Base-by-base conservation (phyloP, 2,888 invertebrate genomes). In the Tribolium freemani region DNA sequence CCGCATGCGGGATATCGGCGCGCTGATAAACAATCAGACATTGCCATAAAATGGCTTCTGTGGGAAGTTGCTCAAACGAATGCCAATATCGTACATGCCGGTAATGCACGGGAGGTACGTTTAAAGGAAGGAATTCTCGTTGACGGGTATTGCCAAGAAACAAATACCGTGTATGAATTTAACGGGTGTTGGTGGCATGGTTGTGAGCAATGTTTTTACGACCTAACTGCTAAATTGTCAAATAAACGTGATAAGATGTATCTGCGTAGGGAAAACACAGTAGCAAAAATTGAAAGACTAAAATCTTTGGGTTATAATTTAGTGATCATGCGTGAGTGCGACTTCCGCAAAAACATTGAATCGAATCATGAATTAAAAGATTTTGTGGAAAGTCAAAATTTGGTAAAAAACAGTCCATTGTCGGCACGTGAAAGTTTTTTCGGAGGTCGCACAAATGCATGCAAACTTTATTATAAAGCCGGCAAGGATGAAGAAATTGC, bases 271-370 rank as follows among this genome's bases (percentile, higher is more conserved):
- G 53, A 67, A 26, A 16, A 16, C 10, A n/a, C 48, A 26, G 50
- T 64, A 50, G 8, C 16, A 6, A 20, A 30, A 20, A 9, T 50
- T 9, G 50, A 74, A 46, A 9, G 38, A 6, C 74, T 73, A 6
- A 5, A 45, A 60, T 38, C 5, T 1, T 8, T 13, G 20, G 72
- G 72, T 8, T 73, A 68, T n/a, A n/a, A n/a, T n/a, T n/a, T n/a
- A n/a, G 50, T 54, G 6, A 21, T 21, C 13, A 68, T 46, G 21
- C 73, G 74, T 73, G 72, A 73, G 38, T 74, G 74, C 38, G 46
- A 74, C 3, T 74, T 67, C 53, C 10, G 30, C 48, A 68, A 10
- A 20, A 6, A 8, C n/a, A 13, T 51, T 1, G 1, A 13, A 51
- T 5, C 11, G n/a, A n/a, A n/a, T n/a, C n/a, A n/a, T n/a, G n/a